Percentiles rank a stretch among this genome's conserved stretches.
These are phyloP conservation scores for Amphiprion ocellaris DNA, from an alignment of 2,113 vertebrate species.

Conservation along the genomic window DNA sequence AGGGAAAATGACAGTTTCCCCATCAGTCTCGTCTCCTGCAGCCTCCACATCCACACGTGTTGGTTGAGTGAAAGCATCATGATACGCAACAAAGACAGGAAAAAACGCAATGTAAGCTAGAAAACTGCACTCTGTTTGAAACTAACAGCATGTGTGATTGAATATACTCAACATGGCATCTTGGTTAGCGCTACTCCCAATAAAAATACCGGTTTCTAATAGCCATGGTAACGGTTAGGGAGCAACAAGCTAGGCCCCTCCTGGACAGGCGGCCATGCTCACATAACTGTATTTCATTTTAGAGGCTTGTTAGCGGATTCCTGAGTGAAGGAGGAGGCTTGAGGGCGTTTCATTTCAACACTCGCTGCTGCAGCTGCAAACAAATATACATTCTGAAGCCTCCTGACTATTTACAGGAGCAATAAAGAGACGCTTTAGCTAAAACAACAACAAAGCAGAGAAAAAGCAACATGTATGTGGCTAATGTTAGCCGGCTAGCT, in stretches of 20 bases:
- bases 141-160: background rate
- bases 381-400: too few relatives aligned
- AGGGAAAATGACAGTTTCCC: slow-evolving; percentile 14
- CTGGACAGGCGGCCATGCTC: slow-evolving; percentile 50
- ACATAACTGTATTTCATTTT: slow-evolving; percentile 14
- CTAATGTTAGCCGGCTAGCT: slow-evolving; percentile 66
- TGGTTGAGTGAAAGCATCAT: background rate
- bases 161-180: too few relatives aligned
- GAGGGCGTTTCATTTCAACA: too few relatives aligned
- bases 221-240: background rate
- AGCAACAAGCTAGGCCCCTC: slow-evolving; percentile 79
- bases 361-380: background rate
- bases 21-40: background rate
- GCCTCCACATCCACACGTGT: slow-evolving; percentile 50
- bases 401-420: background rate
- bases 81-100: background rate
- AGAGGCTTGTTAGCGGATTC: slow-evolving; percentile 3
- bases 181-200: background rate
- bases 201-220: background rate
- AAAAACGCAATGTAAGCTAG: background rate
- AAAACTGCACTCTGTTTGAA: too few relatives aligned
- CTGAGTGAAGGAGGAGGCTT: background rate
- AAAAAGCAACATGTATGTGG: slow-evolving; percentile 67
- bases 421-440: background rate
- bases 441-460: background rate